Conservation (phyloP, 2,888 invertebrate genomes). For the Aspidapion aeneum region DNA sequence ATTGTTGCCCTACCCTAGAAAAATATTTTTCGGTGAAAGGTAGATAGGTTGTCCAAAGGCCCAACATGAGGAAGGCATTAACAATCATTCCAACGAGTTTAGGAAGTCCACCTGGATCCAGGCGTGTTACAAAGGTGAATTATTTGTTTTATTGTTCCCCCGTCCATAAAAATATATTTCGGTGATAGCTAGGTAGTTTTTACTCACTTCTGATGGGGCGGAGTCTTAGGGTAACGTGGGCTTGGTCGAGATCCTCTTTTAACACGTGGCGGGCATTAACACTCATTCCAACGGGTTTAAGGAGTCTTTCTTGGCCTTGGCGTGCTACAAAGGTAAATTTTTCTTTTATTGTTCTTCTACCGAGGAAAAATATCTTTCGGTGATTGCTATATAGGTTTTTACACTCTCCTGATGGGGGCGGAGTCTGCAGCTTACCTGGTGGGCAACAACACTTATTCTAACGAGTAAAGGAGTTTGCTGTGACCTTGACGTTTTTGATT, state of each 20-base stretch:
- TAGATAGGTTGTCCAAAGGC: constrained; percentile 71
- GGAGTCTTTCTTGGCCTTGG: too few species aligned
- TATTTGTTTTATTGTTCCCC: too few species aligned
- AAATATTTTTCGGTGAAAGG: constrained; percentile 66
- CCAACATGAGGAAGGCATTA: constrained; percentile 93
- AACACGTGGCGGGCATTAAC: constrained; percentile 96
- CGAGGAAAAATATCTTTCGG: too few species aligned
- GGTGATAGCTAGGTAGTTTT: too few species aligned
- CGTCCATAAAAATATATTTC: too few species aligned
- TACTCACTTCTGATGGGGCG: constrained; percentile 99
- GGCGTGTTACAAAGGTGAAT: too few species aligned
- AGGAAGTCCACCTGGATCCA: too few species aligned
- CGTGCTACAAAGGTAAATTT: too few species aligned
- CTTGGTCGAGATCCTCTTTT: constrained; percentile 88
- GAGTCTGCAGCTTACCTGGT: constrained; percentile 92
- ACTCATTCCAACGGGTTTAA: constrained; percentile 85
- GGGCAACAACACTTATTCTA: constrained; percentile 96
- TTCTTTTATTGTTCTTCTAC: too few species aligned
- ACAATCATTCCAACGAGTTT: constrained; percentile 97
- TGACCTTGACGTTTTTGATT: constrained; percentile 68
- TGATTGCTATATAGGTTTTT: too few species aligned
- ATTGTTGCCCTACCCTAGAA: background rate
- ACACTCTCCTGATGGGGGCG: constrained; percentile 95
- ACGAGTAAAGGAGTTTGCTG: constrained; percentile 97
- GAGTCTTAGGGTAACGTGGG: constrained; percentile 93